These are phyloP conservation scores for Rhagologus leucostigma DNA, from an alignment of 2,113 vertebrate genomes.

Conservation along the genomic window DNA sequence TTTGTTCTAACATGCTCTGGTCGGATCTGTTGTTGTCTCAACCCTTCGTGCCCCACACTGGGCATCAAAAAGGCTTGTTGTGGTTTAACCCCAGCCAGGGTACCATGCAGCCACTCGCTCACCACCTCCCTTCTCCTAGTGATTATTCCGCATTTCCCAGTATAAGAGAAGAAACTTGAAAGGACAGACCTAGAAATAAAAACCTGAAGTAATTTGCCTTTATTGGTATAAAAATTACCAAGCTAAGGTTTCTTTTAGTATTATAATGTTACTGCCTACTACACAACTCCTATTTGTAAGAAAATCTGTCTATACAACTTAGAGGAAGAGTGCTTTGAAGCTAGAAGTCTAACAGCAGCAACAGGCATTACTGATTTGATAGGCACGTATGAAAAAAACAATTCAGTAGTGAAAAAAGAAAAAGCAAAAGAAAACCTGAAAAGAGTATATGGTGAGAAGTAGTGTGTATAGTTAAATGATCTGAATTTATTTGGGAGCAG, in stretches of 20 bases:
- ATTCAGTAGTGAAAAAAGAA: background rate
- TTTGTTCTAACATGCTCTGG: background rate
- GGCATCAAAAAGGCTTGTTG: background rate
- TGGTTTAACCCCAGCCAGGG: background rate
- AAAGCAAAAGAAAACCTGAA: background rate
- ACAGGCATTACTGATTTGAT: background rate
- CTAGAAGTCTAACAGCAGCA: background rate
- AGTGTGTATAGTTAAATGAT: background rate
- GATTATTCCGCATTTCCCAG: background rate
- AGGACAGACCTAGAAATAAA: background rate
- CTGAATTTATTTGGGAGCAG: background rate
- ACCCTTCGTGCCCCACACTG: background rate
- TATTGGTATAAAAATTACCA: background rate
- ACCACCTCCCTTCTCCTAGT: background rate
- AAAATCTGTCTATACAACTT: background rate
- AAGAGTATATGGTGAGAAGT: background rate
- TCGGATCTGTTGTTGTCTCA: background rate
- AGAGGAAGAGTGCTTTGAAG: background rate
- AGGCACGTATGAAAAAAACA: background rate
- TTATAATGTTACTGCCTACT: background rate
- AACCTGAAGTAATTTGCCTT: background rate
- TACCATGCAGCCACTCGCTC: accelerated
- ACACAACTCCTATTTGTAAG: background rate
- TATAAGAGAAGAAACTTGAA: background rate
- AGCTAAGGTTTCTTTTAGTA: background rate